A percentile compares a stretch with the other conserved stretches of the same genome.
These are phyloP conservation scores for Clepsis dumicolana DNA, from an alignment of 2,888 invertebrate species.

Conservation along the genomic window DNA sequence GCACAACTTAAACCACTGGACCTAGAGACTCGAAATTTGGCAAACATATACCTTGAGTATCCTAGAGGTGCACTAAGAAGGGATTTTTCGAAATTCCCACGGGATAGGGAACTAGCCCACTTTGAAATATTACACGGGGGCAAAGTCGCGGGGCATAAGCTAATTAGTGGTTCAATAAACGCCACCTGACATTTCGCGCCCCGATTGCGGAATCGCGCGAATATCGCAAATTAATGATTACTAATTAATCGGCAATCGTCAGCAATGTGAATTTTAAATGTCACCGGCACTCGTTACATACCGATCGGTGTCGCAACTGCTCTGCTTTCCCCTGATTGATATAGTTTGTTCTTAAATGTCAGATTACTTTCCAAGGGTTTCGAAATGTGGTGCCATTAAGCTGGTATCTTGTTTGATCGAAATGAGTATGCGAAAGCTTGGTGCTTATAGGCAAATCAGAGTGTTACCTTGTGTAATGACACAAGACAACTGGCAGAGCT, in stretches of 20 bases:
- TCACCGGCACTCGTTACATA: not conserved
- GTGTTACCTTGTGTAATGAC: too few species aligned
- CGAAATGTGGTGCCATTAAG: slow-evolving; percentile 21
- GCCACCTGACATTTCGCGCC: not conserved
- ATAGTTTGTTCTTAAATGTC: slow-evolving; percentile 28
- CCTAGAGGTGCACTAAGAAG: too few species aligned
- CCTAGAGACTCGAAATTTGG: too few species aligned
- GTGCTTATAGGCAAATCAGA: not conserved
- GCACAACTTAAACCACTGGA: too few species aligned
- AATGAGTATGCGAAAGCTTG: slow-evolving; percentile 1
- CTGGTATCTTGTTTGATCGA: slow-evolving; percentile 1
- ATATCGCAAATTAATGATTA: not conserved
- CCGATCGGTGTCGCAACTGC: slow-evolving; percentile 12
- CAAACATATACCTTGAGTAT: too few species aligned
- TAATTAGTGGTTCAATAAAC: too few species aligned
- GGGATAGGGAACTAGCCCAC: too few species aligned
- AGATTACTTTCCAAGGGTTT: slow-evolving; percentile 22
- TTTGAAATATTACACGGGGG: too few species aligned
- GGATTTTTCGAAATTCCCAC: too few species aligned
- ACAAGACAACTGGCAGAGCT: too few species aligned
- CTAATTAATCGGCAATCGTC: slow-evolving; percentile 11
- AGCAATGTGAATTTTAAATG: slow-evolving; percentile 2
- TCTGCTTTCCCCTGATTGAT: slow-evolving; percentile 29
- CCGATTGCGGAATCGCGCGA: slow-evolving; percentile 8
- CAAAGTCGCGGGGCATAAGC: too few species aligned